Evolutionary conservation across 2,797 vertebrate species (phyloP), one percentile per base, ranked within the genome.

Genomic region (Malacoctenus gilli): DNA sequence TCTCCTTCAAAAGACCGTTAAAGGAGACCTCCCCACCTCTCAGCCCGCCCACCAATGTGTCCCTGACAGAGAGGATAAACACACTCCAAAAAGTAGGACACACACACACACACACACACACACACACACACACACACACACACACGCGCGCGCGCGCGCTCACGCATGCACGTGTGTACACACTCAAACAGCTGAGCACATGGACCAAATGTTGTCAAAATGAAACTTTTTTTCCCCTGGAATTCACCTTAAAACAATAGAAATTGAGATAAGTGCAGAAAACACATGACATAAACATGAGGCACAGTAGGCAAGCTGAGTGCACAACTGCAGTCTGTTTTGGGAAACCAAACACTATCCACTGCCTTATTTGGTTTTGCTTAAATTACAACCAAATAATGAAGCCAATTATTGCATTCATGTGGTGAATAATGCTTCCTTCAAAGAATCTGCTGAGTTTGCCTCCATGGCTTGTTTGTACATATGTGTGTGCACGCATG

Each of bases 1-100:
- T 92, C 90, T 92, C 87, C 85, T 91, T 92, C 89, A 92, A 92
- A 93, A 86, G 85, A 85, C 84, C 82, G 82, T 91, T 91, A 89
- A 82, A 89, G 82, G 83, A 83, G 80, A 78, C 79, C 68, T 85
- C 81, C 77, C 84, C 82, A 82, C 89, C 88, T 82, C 74, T 75
- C 50, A 67, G 65, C 79, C 85, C 73, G 51, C 88, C 90, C 85
- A 88, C 84, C 80, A 71, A 77, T 82, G 85, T 86, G 83, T 80
- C 65, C 75, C 66, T 66, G 79, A 77, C 77, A 83, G 71, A 28
- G 42, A 55, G 63, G 65, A 77, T 70, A 72, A 38, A 74, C 73
- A 74, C 62, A 54, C 67, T 41, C 44, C 78, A 28, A 56, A 58
- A 28, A 73, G 12, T 31, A 48, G 40, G 34, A 61, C 31, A 39